phyloP scores from a whole-genome alignment of 2,797 vertebrate genomes.

The Darevskia mixta region DNA sequence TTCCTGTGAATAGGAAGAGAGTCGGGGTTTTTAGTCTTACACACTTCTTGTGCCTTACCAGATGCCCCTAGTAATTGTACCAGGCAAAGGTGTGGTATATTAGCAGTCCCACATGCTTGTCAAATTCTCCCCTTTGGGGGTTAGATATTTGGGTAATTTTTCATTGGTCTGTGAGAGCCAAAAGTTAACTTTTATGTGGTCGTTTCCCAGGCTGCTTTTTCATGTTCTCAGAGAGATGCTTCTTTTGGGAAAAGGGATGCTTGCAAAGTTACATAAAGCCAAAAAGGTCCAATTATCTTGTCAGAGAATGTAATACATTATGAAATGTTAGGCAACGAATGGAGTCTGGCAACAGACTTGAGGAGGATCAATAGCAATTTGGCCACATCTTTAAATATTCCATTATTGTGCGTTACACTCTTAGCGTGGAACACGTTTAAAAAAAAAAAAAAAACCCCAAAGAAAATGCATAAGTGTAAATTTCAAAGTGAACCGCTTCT shows the following conservation, averaged over 20 bases:
- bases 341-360: constrained; percentile 23
- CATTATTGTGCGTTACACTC: constrained; percentile 11
- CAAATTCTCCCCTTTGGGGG: constrained; percentile 36
- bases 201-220: not conserved
- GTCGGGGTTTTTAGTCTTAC: not conserved
- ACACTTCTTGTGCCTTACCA: constrained; percentile 17
- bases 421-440: constrained; percentile 15
- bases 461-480: not conserved
- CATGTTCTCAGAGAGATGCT: constrained; percentile 40
- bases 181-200: not conserved
- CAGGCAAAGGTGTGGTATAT: constrained; percentile 33
- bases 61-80: constrained; percentile 11
- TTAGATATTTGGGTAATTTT: not conserved
- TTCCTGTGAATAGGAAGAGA: not conserved
- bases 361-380: constrained; percentile 56
- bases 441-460: not conserved
- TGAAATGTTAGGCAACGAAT: constrained; percentile 52
- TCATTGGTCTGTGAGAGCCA: constrained; percentile 21
- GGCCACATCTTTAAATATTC: constrained; percentile 40
- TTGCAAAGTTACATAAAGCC: constrained; percentile 46
- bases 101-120: not conserved
- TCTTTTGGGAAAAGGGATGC: constrained; percentile 45
- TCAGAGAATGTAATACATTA: constrained; percentile 55
- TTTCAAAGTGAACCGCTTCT: constrained; percentile 32
- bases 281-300: constrained; percentile 36